Evolutionary conservation across 2,797 vertebrate species (phyloP).

Genomic region (Hylomyscus alleni): DNA sequence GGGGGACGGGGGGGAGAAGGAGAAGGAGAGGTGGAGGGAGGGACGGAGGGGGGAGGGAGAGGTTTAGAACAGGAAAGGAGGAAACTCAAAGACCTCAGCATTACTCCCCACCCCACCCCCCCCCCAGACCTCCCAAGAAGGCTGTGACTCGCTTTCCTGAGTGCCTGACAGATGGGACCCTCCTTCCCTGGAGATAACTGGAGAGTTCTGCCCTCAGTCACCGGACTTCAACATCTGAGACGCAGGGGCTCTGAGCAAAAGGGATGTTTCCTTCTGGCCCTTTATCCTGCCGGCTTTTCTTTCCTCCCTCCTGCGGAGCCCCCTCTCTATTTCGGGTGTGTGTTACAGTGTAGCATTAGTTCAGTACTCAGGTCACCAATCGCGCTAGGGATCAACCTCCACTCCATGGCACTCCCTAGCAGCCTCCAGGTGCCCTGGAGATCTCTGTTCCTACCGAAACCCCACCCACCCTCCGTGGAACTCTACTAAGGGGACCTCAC

Average conservation of each 20-base stretch:
- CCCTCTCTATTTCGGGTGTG: not conserved
- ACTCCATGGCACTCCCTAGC: not conserved
- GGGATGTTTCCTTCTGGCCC: not conserved
- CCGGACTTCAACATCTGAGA: not conserved
- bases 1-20: no score
- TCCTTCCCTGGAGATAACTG: not conserved
- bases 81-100: not conserved
- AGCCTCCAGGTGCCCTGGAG: not conserved
- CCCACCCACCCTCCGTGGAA: not conserved
- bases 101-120: not conserved
- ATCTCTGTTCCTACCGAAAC: not conserved
- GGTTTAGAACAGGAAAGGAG: not conserved
- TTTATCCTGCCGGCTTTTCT: not conserved
- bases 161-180: not conserved
- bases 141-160: rapidly evolving
- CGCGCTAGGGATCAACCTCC: no score
- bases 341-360: not conserved
- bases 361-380: not conserved
- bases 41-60: not conserved
- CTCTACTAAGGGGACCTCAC: not conserved
- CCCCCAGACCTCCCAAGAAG: not conserved
- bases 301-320: not conserved
- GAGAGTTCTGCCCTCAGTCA: not conserved
- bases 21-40: no score
- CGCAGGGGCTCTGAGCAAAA: not conserved